A percentile compares a stretch with the other conserved stretches of the same genome.
These are phyloP conservation scores for Psophia crepitans DNA, from an alignment of 2,113 vertebrate species.

Conservation along the genomic window DNA sequence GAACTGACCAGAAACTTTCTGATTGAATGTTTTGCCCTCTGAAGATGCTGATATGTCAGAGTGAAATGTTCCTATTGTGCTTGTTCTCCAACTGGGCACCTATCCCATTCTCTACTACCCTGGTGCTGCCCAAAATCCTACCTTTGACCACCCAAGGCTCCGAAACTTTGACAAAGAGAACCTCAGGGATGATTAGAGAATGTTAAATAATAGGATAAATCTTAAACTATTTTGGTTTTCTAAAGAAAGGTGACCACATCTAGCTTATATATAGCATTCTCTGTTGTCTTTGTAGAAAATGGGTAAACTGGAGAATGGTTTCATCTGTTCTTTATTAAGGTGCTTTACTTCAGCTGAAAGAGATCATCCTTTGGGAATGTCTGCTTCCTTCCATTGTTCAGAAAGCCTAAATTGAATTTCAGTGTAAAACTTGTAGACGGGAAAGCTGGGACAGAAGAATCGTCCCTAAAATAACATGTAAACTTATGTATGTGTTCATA, in stretches of 20 bases:
- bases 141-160: rapidly evolving
- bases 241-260: neutral
- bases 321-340: neutral
- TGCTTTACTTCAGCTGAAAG: neutral
- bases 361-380: neutral
- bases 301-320: neutral
- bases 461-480: neutral
- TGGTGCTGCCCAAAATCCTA: neutral
- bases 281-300: neutral
- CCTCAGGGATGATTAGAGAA: neutral
- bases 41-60: neutral
- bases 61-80: neutral
- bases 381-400: neutral
- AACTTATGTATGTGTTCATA: neutral
- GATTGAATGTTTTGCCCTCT: neutral
- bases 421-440: neutral
- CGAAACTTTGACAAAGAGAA: neutral
- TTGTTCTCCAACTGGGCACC: neutral
- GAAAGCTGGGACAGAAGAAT: neutral
- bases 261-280: neutral
- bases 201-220: neutral
- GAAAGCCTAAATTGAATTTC: neutral
- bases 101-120: neutral
- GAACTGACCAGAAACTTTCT: neutral
- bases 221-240: neutral